Evolutionary conservation across 2,797 vertebrate genomes (phyloP).

Genomic region (Delichon dasypus): DNA sequence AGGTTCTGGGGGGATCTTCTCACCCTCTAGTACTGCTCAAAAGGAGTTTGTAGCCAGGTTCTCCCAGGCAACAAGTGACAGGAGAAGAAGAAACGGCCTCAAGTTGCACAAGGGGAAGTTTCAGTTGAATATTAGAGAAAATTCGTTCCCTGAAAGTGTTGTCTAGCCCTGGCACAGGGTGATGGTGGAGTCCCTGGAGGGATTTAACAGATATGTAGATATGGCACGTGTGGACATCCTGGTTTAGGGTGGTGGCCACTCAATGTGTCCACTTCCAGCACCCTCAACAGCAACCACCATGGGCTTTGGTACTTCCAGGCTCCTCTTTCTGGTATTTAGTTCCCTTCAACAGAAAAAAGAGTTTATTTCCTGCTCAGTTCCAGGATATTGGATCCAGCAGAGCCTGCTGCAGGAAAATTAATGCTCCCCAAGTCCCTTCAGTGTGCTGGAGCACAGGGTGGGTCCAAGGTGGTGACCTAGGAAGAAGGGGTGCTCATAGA

Average conservation of each 20-base stretch:
- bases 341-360: neutral
- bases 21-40: neutral
- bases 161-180: neutral
- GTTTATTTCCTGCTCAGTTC: accelerated
- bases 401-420: neutral
- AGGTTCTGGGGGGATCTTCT: neutral
- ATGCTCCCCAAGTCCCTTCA: neutral
- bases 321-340: neutral
- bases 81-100: neutral
- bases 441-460: neutral
- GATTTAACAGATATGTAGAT: neutral
- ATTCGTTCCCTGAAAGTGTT: neutral
- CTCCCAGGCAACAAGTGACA: neutral
- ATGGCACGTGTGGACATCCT: neutral
- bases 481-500: neutral
- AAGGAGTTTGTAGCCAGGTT: neutral
- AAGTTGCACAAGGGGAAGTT: neutral
- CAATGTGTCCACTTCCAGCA: neutral
- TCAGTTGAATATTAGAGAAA: neutral
- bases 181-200: neutral
- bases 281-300: neutral
- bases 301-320: neutral
- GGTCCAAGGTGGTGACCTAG: neutral
- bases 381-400: neutral
- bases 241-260: neutral